phyloP scores from a whole-genome alignment of 2,113 vertebrate genomes.

The Numida meleagris region DNA sequence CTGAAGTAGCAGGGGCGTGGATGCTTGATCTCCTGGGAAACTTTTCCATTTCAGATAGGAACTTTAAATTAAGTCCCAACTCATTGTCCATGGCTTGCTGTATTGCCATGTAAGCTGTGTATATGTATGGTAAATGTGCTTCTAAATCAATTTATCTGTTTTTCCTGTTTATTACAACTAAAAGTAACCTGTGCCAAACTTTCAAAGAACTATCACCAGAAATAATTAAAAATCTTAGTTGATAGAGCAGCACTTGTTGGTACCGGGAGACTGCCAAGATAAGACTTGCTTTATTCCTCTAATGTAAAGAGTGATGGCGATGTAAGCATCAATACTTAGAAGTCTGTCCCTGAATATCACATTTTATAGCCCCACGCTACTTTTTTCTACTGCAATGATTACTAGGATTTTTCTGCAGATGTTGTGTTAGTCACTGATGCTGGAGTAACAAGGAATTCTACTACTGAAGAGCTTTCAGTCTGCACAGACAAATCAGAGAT shows the following conservation, averaged over 20 bases:
- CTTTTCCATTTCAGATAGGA: neutral
- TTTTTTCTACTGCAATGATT: neutral
- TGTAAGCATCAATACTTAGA: neutral
- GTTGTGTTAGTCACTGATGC: neutral
- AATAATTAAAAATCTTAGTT: neutral
- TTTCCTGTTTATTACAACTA: neutral
- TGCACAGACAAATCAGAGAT: neutral
- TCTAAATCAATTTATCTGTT: neutral
- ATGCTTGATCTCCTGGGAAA: neutral
- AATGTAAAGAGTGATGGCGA: neutral
- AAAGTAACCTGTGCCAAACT: neutral
- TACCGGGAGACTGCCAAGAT: neutral
- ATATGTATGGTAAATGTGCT: neutral
- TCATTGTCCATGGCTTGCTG: neutral
- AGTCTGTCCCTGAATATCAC: neutral
- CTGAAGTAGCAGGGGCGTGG: neutral
- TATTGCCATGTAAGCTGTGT: neutral
- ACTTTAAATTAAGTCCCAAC: neutral
- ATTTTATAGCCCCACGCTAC: neutral
- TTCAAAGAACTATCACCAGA: neutral
- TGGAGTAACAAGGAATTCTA: neutral
- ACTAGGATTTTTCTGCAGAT: neutral
- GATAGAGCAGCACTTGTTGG: neutral
- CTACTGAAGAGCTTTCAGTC: neutral
- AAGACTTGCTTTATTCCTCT: too few species aligned